phyloP scores from a whole-genome alignment of 2,888 invertebrate genomes.

The Drosophila multiciliata region DNA sequence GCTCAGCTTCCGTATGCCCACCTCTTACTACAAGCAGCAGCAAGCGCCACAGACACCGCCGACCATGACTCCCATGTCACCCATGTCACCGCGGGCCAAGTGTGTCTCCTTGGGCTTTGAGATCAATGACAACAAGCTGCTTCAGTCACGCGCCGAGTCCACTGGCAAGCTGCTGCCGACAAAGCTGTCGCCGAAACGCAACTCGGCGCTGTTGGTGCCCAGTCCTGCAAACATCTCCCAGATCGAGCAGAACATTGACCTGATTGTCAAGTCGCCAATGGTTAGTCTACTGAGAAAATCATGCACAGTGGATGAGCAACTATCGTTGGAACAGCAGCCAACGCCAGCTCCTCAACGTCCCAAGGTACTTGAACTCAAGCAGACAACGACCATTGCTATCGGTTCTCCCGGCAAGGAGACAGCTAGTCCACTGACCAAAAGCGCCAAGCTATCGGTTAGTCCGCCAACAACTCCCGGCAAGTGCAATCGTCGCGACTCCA shows the following conservation, averaged over 20 bases:
- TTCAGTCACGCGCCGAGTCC: slow-evolving; percentile 67
- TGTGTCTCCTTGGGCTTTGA: slow-evolving; percentile 82
- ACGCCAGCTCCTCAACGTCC: slow-evolving; percentile 57
- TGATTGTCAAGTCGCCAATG: slow-evolving; percentile 83
- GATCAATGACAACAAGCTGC: slow-evolving; percentile 83
- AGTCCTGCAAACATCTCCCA: slow-evolving; percentile 72
- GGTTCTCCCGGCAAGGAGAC: slow-evolving; percentile 42
- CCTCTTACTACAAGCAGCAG: slow-evolving; percentile 61
- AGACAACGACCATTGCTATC: slow-evolving; percentile 42
- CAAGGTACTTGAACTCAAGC: slow-evolving; percentile 61
- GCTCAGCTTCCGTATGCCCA: slow-evolving; percentile 73
- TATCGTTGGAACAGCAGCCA: slow-evolving; percentile 16
- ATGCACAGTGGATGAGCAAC: slow-evolving; percentile 47
- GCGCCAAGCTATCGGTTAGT: slow-evolving; percentile 49
- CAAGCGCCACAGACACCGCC: slow-evolving; percentile 28
- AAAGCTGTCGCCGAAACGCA: slow-evolving; percentile 56
- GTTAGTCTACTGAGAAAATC: slow-evolving; percentile 82
- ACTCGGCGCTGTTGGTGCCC: slow-evolving; percentile 56
- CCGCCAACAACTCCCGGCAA: slow-evolving; percentile 62
- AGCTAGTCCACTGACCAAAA: slow-evolving; percentile 55
- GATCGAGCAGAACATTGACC: slow-evolving; percentile 83
- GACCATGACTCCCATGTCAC: slow-evolving; percentile 44
- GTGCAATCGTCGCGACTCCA: slow-evolving; percentile 69
- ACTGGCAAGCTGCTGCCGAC: slow-evolving; percentile 48
- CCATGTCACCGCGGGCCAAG: slow-evolving; percentile 59